These are phyloP conservation scores for Lithobates sylvaticus DNA, from an alignment of 2,797 vertebrate species.

Conservation along the genomic window DNA sequence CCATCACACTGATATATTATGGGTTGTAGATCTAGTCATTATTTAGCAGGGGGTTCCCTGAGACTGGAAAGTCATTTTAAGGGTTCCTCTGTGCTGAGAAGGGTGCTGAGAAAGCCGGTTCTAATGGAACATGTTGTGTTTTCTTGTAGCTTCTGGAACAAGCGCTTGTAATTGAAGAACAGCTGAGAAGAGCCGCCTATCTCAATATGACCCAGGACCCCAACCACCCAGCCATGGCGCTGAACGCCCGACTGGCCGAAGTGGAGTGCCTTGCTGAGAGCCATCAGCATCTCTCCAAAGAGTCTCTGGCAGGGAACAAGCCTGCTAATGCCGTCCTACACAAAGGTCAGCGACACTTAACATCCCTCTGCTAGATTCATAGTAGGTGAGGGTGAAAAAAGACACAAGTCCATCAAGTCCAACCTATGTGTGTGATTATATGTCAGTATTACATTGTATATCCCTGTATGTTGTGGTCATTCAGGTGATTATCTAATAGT, in stretches of 20 bases:
- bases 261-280: slow-evolving; percentile 98
- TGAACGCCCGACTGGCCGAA: slow-evolving; percentile 94
- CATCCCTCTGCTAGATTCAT: neutral
- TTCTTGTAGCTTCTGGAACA: slow-evolving; percentile 89
- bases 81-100: no score
- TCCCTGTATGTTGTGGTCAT: no score
- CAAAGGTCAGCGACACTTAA: slow-evolving; percentile 81
- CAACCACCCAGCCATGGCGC: slow-evolving; percentile 93
- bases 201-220: slow-evolving; percentile 98
- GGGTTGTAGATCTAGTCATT: no score
- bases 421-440: no score
- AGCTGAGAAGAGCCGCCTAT: slow-evolving; percentile 92
- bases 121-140: neutral
- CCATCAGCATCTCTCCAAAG: slow-evolving; percentile 98
- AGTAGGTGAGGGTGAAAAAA: no score
- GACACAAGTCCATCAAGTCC: no score
- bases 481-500: no score
- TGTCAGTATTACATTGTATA: no score
- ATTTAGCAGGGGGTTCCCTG: no score
- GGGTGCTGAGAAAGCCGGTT: no score
- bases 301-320: slow-evolving; percentile 96
- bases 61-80: no score
- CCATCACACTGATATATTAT: no score
- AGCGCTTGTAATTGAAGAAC: slow-evolving; percentile 97
- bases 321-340: slow-evolving; percentile 96